Percentiles rank a stretch among this genome's conserved stretches.
phyloP scores from a whole-genome alignment of 2,888 invertebrate genomes.

The Spodoptera exigua region DNA sequence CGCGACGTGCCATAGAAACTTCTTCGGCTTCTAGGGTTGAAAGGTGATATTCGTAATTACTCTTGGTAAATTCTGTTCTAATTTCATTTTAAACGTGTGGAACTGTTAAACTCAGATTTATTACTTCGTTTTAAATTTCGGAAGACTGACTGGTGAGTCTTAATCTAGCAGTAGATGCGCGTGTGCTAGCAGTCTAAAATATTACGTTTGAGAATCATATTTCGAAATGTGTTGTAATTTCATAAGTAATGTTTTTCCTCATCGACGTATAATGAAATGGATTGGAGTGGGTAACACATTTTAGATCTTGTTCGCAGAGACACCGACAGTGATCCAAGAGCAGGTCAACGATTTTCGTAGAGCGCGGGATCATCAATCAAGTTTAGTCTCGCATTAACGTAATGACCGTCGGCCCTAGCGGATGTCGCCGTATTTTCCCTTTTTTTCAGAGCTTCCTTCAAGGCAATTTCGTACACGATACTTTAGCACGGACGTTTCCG shows the following conservation, averaged over 20 bases:
- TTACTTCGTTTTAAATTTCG: slow-evolving; percentile 45
- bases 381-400: slow-evolving; percentile 89
- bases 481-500: slow-evolving; percentile 80
- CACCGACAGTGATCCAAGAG: slow-evolving; percentile 59
- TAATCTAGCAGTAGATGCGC: slow-evolving; percentile 23
- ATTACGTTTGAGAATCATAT: slow-evolving; percentile 14
- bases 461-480: slow-evolving; percentile 85
- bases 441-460: slow-evolving; percentile 76
- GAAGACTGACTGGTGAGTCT: slow-evolving; percentile 39
- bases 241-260: slow-evolving; percentile 13
- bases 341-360: slow-evolving; percentile 71
- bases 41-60: slow-evolving; percentile 46
- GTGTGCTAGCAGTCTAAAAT: slow-evolving; percentile 33
- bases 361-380: slow-evolving; percentile 84
- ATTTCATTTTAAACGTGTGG: slow-evolving; percentile 46
- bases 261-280: slow-evolving; percentile 28
- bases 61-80: slow-evolving; percentile 26
- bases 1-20: slow-evolving; percentile 41
- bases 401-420: slow-evolving; percentile 85
- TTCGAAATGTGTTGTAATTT: slow-evolving; percentile 12
- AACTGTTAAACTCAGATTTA: slow-evolving; percentile 45
- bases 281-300: slow-evolving; percentile 41
- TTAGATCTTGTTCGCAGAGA: slow-evolving; percentile 55
- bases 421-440: slow-evolving; percentile 87
- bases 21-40: slow-evolving; percentile 40